Evolutionary conservation across 2,888 invertebrate species (phyloP).

Genomic region (Tetrapedia diversipes): DNA sequence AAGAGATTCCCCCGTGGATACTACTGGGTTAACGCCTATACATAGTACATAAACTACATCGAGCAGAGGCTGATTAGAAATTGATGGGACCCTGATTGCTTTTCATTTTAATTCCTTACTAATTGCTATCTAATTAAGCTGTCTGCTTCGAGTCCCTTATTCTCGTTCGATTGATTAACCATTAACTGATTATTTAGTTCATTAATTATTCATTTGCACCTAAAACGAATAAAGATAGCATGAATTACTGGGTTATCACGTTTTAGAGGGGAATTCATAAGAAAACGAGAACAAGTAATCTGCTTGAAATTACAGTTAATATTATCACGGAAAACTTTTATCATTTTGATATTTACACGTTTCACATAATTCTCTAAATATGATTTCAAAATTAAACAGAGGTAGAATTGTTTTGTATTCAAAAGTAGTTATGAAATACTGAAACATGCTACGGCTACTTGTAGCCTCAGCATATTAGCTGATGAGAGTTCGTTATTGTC

Average conservation of each 20-base stretch:
- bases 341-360: neutral
- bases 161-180: neutral
- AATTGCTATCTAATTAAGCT: neutral
- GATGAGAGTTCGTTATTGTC: neutral
- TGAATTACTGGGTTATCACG: no score
- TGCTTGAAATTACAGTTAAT: no score
- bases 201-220: no score
- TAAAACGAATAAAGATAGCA: no score
- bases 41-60: neutral
- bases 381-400: neutral
- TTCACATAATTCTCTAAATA: neutral
- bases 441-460: neutral
- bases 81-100: neutral
- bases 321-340: no score
- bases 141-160: neutral
- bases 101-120: neutral
- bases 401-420: neutral
- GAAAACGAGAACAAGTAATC: no score
- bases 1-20: neutral
- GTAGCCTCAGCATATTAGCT: neutral
- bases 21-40: neutral
- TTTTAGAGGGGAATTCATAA: no score
- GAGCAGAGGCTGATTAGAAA: neutral
- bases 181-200: neutral
- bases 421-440: neutral